Conservation (phyloP, 92 coral and sea anemone genomes). For the Umimayanthus kanabou region DNA sequence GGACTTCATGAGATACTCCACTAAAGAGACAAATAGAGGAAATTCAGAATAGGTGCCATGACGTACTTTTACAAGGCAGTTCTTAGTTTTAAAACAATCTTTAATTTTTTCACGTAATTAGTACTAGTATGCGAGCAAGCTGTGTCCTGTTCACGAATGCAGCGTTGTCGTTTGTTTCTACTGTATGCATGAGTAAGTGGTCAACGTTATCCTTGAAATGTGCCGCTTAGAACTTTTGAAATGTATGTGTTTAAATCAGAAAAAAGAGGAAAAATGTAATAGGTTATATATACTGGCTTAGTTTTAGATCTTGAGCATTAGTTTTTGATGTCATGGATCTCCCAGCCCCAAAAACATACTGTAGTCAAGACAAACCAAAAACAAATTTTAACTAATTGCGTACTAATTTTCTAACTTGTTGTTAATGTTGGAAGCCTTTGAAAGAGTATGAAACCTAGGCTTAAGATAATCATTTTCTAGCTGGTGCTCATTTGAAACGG, state of each 20-base stretch:
- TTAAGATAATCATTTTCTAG: neutral
- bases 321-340: no score
- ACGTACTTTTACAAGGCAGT: conserved; percentile 55
- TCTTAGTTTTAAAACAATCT: neutral
- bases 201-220: no score
- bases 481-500: neutral
- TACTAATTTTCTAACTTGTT: neutral
- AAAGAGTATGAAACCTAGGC: neutral
- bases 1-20: conserved; percentile 65
- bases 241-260: no score
- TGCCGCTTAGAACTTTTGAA: no score
- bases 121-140: neutral
- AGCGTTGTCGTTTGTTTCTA: no score
- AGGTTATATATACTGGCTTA: no score
- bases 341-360: neutral
- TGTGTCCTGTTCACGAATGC: neutral
- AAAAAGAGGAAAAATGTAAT: no score
- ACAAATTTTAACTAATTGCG: neutral
- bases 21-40: conserved; percentile 63
- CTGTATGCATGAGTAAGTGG: no score
- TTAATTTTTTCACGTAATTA: neutral
- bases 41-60: conserved; percentile 60
- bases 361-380: neutral
- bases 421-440: neutral
- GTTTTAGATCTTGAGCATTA: no score